Percentiles rank a stretch among this genome's conserved stretches.
Conservation (phyloP, 64 coral and sea anemone species). For the Montipora cactus region DNA sequence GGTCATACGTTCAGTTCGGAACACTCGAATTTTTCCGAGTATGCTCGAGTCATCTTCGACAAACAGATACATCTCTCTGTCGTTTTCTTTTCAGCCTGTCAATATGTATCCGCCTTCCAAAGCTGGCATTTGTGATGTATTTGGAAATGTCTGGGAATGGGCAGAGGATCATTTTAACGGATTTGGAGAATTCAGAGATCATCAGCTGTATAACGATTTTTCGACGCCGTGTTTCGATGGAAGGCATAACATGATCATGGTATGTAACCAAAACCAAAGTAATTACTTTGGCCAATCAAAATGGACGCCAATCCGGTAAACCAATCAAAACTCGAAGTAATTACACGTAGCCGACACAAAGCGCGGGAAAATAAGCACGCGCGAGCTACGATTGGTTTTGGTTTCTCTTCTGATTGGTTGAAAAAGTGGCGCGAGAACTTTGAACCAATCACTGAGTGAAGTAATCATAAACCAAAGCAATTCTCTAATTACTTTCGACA, state of each 20-base stretch:
- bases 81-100: constrained; percentile 29
- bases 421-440: not conserved
- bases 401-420: not conserved
- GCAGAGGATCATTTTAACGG: constrained; percentile 68
- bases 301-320: not conserved
- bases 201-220: constrained; percentile 55
- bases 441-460: too few species aligned
- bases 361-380: too few species aligned
- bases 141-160: constrained; percentile 73
- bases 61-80: not conserved
- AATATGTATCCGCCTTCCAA: constrained; percentile 55
- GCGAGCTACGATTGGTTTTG: too few species aligned
- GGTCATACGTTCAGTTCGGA: too few species aligned
- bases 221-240: constrained; percentile 62
- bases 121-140: constrained; percentile 66
- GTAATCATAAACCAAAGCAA: too few species aligned
- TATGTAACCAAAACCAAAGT: not conserved
- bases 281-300: too few species aligned
- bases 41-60: too few species aligned
- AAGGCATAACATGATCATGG: constrained; percentile 64
- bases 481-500: too few species aligned
- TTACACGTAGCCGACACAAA: too few species aligned
- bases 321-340: too few species aligned
- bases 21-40: too few species aligned
- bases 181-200: not conserved